Evolutionary conservation across 2,797 vertebrate genomes (phyloP).

Genomic region (Hozukius guyotensis): DNA sequence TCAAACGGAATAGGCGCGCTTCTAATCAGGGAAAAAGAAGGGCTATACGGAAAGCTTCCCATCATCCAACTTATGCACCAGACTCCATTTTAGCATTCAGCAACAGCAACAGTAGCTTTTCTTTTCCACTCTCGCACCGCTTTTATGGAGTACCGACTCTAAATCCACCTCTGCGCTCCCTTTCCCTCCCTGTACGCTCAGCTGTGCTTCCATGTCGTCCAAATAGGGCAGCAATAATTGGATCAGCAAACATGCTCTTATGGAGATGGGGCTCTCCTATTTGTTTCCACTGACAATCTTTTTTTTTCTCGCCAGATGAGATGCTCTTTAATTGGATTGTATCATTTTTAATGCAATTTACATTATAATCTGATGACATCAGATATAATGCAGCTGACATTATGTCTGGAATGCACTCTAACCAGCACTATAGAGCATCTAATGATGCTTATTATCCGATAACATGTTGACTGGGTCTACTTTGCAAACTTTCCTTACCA

Average conservation of each 20-base stretch:
- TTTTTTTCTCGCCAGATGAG: conserved; percentile 41
- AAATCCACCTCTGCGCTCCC: conserved; percentile 68
- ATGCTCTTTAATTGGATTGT: conserved; percentile 58
- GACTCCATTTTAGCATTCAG: conserved; percentile 66
- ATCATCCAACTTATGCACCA: conserved; percentile 35
- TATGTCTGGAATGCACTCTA: conserved; percentile 55
- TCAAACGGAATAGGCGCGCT: conserved; percentile 3
- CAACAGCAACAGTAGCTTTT: conserved; percentile 42
- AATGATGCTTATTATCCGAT: conserved; percentile 57
- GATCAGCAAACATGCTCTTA: conserved; percentile 61
- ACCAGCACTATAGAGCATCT: conserved; percentile 44
- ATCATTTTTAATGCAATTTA: conserved; percentile 55
- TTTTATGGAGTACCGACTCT: conserved; percentile 64
- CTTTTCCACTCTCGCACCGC: conserved; percentile 31
- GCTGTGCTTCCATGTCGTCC: conserved; percentile 59
- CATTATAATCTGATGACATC: conserved; percentile 53
- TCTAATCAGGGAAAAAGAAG: not conserved
- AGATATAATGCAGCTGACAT: conserved; percentile 41
- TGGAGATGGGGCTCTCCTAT: conserved; percentile 45
- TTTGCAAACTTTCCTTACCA: conserved; percentile 23
- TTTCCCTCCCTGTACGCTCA: conserved; percentile 40
- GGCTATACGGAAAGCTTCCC: conserved; percentile 42
- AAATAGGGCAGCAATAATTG: conserved; percentile 73
- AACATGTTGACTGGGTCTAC: conserved; percentile 15
- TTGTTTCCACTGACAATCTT: conserved; percentile 45